Evolutionary conservation across 2,888 invertebrate genomes (phyloP).

Genomic region (Temnothorax unifasciatus): DNA sequence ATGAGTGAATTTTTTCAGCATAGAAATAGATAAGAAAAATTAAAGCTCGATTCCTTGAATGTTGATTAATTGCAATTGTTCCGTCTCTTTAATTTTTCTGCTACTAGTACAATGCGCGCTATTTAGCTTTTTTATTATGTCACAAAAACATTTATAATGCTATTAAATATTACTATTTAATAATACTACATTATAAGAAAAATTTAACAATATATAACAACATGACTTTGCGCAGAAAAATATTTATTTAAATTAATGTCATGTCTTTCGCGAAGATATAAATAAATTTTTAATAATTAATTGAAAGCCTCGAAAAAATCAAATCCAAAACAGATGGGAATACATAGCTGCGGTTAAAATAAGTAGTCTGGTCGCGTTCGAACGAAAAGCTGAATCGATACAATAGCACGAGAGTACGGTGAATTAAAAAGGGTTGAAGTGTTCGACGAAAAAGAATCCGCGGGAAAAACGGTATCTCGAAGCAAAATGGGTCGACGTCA

Average conservation of each 20-base stretch:
- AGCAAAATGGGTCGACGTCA: constrained; percentile 76
- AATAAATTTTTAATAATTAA: too few species aligned
- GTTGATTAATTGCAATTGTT: neutral
- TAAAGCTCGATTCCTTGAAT: neutral
- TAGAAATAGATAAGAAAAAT: neutral
- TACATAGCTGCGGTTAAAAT: neutral
- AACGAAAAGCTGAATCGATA: neutral
- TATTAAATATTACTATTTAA: too few species aligned
- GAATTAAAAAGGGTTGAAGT: too few species aligned
- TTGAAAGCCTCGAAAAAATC: too few species aligned
- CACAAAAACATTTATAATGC: too few species aligned
- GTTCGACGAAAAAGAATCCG: neutral
- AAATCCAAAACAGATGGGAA: neutral
- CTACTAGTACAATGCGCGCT: neutral
- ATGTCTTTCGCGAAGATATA: too few species aligned
- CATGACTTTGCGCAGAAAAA: too few species aligned
- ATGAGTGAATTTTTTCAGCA: neutral
- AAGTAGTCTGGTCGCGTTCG: neutral
- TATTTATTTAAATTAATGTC: too few species aligned
- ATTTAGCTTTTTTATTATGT: too few species aligned
- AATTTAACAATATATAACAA: too few species aligned
- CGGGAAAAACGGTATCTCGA: neutral
- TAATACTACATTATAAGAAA: too few species aligned
- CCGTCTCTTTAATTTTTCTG: neutral
- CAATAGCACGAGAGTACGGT: neutral